Base-by-base conservation (phyloP, 2,797 vertebrate species). In the Telmatherina bonti region DNA sequence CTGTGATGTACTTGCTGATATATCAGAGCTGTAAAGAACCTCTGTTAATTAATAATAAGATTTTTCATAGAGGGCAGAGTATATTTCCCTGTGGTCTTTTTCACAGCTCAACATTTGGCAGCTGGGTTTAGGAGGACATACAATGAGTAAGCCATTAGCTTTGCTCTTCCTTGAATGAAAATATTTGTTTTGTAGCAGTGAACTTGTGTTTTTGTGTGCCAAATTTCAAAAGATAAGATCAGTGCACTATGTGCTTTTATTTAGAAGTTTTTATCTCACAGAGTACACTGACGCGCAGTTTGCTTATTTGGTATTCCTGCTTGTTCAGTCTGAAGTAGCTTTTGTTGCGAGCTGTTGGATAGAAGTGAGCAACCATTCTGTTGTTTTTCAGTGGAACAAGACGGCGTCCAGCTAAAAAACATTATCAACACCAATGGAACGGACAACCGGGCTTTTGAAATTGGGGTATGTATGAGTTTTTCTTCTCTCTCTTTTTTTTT, bases 61-160 rank as follows among this genome's bases (percentile, higher is more conserved):
- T 58, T 7, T 55, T 69, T 79, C 71, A 69, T 53, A 52, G 67
- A 76, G 81, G 74, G 78, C 79, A 90, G 86, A 74, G 77, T 89
- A 75, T 90, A 76, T 87, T 85, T 84, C 49, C 61, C 74, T 9
- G 30, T 54, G 22, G 76, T 59, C 41, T 36, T 16, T 76, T 92
- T 83, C 74, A 77, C 69, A 62, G 52, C 53, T 15, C 67, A 78
- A 45, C 83, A 88, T 77, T 93, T 85, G 81, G 67, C 76, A 66
- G 61, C 29, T 7, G 12, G 72, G 58, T 64, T 53, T 61, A 66
- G 76, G 81, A 91, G 76, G 78, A 88, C 38, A 4, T 86, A 85
- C 71, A 93, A 95, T 93, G 92, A 91, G 94, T 95, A 94, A 95
- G 94, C 60, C 31, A 88, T 88, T 91, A 60, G 56, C 84, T 86